Evolutionary conservation across 2,888 invertebrate species (phyloP).

Genomic region (Lithodes maja): DNA sequence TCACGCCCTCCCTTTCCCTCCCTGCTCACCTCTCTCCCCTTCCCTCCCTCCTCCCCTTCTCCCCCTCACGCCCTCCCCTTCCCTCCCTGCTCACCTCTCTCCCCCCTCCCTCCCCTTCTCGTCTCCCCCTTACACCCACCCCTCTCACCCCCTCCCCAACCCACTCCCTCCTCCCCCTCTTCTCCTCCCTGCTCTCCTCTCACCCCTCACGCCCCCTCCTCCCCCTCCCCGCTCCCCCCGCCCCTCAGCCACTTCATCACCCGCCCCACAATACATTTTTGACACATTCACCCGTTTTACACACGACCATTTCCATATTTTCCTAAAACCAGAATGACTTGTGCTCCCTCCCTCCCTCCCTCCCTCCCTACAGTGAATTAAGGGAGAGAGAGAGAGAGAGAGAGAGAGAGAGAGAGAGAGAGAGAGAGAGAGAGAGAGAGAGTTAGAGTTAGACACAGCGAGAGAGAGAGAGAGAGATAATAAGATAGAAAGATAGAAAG

Average conservation of each 20-base stretch:
- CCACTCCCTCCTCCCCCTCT: not conserved
- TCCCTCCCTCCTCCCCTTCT: not conserved
- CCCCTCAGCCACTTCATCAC: not conserved
- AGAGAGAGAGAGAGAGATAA: not conserved
- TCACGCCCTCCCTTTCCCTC: not conserved
- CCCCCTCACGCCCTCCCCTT: not conserved
- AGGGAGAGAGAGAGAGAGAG: conserved; percentile 15
- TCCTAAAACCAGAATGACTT: conserved; percentile 34
- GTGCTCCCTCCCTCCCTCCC: not conserved
- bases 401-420: not conserved
- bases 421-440: not conserved
- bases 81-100: not conserved
- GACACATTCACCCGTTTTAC: conserved; percentile 49
- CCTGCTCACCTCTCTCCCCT: not conserved
- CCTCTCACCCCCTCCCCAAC: not conserved
- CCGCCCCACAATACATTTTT: conserved; percentile 27
- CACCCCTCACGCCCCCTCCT: not conserved
- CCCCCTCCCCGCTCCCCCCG: conserved; percentile 2
- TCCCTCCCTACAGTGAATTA: not conserved
- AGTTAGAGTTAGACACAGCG: not conserved
- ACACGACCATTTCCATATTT: conserved; percentile 49
- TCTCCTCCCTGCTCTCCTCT: not conserved
- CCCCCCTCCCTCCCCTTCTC: conserved; percentile 2
- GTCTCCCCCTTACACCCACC: not conserved
- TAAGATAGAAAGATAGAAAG: not conserved